phyloP scores from a whole-genome alignment of 2,888 invertebrate species.

The Tiliacea aurago region DNA sequence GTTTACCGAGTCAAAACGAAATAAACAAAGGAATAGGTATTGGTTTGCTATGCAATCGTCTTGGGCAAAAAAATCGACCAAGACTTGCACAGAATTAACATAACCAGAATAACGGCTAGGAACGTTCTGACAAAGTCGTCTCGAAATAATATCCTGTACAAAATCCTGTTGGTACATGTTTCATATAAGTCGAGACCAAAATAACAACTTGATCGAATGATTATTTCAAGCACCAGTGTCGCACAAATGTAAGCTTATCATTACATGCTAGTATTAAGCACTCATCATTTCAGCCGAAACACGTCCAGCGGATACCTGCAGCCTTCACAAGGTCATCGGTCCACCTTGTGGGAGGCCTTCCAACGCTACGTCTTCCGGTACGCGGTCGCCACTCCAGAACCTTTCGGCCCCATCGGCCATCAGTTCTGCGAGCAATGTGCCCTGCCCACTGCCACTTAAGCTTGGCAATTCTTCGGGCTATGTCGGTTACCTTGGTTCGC shows the following conservation, averaged over 20 bases:
- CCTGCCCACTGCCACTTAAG: too few relatives aligned
- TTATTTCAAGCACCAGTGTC: background rate
- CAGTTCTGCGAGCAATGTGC: too few relatives aligned
- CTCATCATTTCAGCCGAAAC: too few relatives aligned
- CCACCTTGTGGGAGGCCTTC: too few relatives aligned
- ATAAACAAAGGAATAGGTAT: conserved; percentile 20
- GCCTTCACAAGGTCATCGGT: too few relatives aligned
- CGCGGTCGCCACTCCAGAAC: too few relatives aligned
- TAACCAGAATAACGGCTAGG: conserved; percentile 33
- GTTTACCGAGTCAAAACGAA: conserved; percentile 6
- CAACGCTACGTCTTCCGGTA: too few relatives aligned
- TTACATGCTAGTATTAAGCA: too few relatives aligned
- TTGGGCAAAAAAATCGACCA: background rate
- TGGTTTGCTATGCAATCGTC: background rate
- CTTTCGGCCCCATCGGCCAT: too few relatives aligned
- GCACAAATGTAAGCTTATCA: background rate
- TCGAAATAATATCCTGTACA: conserved; percentile 7
- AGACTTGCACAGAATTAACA: conserved; percentile 25
- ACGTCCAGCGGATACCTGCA: too few relatives aligned
- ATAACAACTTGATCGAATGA: background rate
- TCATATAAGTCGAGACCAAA: conserved; percentile 5
- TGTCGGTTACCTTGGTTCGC: too few relatives aligned
- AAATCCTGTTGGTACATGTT: background rate
- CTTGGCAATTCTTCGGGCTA: too few relatives aligned
- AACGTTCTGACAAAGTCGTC: background rate